These are phyloP conservation scores for Hippocampus zosterae DNA, from an alignment of 2,113 vertebrate genomes.

Conservation along the genomic window DNA sequence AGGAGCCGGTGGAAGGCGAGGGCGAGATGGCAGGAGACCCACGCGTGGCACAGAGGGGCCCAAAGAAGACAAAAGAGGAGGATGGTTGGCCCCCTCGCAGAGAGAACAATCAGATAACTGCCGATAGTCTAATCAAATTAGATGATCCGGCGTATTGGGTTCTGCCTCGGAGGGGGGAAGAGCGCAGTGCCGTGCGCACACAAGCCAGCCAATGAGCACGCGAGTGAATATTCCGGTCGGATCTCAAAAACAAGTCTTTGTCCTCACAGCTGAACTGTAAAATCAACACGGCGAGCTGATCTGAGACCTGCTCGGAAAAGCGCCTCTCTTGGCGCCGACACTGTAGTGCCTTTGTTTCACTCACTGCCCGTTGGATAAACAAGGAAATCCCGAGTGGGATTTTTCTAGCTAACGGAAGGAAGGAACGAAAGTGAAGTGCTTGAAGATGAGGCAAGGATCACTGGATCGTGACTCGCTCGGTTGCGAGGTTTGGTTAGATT, in stretches of 20 bases:
- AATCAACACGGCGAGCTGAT: constrained; percentile 29
- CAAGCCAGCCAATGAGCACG: constrained; percentile 25
- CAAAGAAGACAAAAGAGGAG: constrained; percentile 39
- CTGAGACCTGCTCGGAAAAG: constrained; percentile 20
- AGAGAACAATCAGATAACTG: constrained; percentile 52
- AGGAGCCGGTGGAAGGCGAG: constrained; percentile 48
- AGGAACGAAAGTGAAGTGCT: neutral
- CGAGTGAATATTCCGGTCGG: constrained; percentile 30
- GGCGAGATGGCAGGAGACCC: constrained; percentile 35
- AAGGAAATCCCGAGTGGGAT: neutral
- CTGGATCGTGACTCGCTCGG: neutral
- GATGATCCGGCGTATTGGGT: constrained; percentile 49
- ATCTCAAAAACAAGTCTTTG: constrained; percentile 1
- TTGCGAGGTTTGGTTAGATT: neutral
- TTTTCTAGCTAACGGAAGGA: neutral
- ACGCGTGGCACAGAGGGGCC: constrained; percentile 18
- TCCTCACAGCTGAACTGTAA: constrained; percentile 13
- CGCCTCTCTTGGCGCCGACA: neutral
- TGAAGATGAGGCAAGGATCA: neutral
- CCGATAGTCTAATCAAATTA: constrained; percentile 58
- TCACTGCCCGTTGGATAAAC: neutral
- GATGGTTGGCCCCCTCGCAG: constrained; percentile 33
- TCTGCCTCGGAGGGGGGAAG: constrained; percentile 34
- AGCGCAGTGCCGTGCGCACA: constrained; percentile 34
- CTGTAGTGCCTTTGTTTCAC: neutral